Base-by-base conservation (phyloP, 2,888 invertebrate genomes). In the Scelioninae gen. 1 region DNA sequence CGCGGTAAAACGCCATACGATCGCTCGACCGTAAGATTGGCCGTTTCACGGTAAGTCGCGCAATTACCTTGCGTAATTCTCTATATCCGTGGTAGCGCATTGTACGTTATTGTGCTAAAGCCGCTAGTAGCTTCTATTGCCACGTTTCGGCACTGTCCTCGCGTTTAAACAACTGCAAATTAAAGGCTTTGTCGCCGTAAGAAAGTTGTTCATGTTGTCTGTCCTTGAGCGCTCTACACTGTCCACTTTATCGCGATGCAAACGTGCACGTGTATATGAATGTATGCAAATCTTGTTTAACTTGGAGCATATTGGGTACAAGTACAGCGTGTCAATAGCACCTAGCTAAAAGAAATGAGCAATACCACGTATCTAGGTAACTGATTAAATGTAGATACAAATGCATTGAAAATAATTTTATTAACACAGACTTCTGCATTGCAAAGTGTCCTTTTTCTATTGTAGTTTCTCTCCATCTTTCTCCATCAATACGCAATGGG, bases 41-140 rank as follows among this genome's bases (percentile, higher is more conserved):
- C 84, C 84, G 86, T 89, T 89, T 89, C 85, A 86, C 85, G 84
- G 85, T 77, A 85, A 86, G 84, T 85, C 85, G 86, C 86, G 89
- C 87, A 89, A 89, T 89, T 89, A 87, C 84, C 85, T 89, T 88
- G 89, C 87, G 86, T 88, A 89, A 89, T 86, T 83, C 84, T 85
- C 84, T 71, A 16, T 77, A 65, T 74, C 65, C 84, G 68, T 55
- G 63, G 69, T n/a, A n/a, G 32, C 51, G 56, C 53, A 63, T 56
- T 75, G 65, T 34, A 32, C 11, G 49, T 47, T 63, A 79, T 55
- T 71, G 65, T 79, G 69, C 56, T 49, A 13, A 71, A 47, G 63
- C n/a, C n/a, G n/a, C n/a, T n/a, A n/a, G n/a, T n/a, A 58, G 65
- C 63, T 83, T 62, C 45, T 49, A 71, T 31, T 32, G 34, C 45